Evolutionary conservation across 2,888 invertebrate genomes (phyloP).

Genomic region (Ophion costatus): DNA sequence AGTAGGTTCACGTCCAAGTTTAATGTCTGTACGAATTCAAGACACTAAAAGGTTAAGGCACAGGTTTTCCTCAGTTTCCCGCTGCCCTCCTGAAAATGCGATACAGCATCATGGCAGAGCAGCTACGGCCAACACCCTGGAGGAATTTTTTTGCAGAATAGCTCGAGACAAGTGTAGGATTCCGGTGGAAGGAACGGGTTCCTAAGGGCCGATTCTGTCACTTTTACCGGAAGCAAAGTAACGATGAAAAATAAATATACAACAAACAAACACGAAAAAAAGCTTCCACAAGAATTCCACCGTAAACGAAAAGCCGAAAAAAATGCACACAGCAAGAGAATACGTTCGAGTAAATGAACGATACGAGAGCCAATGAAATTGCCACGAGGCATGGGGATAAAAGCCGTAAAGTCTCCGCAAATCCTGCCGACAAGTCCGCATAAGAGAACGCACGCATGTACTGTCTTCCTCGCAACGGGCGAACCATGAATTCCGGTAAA

Average conservation of each 20-base stretch:
- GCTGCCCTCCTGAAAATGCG: too few species aligned
- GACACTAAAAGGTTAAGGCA: too few species aligned
- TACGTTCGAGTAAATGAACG: conserved; percentile 28
- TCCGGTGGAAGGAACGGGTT: too few species aligned
- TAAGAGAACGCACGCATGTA: conserved; percentile 10
- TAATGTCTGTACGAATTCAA: too few species aligned
- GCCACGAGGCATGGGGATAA: conserved; percentile 52
- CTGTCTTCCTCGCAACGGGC: conserved; percentile 72
- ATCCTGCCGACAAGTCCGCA: conserved; percentile 71
- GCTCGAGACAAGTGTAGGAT: too few species aligned
- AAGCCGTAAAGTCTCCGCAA: conserved; percentile 83
- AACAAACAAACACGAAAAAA: neutral
- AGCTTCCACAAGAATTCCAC: neutral
- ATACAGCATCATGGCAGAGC: too few species aligned
- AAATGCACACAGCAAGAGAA: neutral
- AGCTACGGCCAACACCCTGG: too few species aligned
- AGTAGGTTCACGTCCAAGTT: too few species aligned
- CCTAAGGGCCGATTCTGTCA: too few species aligned
- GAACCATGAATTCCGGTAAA: conserved; percentile 78
- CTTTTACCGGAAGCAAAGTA: neutral
- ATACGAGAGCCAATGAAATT: conserved; percentile 50
- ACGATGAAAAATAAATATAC: neutral
- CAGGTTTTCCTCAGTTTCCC: too few species aligned
- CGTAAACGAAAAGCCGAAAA: conserved; percentile 1
- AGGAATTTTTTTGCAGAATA: too few species aligned